Conservation (phyloP, 2,113 vertebrate species). For the Mesoclemmys tuberculata region DNA sequence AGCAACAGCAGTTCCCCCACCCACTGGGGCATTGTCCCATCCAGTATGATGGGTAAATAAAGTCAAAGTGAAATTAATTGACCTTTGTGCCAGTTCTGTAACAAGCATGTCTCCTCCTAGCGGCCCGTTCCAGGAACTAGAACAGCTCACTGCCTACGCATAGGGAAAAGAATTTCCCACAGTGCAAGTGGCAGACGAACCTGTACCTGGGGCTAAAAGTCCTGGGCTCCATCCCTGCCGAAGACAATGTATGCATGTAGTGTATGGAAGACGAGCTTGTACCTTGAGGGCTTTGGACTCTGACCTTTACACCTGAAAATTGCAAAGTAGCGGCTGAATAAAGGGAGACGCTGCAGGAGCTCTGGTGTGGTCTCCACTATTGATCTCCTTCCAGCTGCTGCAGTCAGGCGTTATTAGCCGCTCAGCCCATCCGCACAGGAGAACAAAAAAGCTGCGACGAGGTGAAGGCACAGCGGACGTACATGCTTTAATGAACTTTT, state of each 20-base stretch:
- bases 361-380: background rate
- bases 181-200: background rate
- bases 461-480: background rate
- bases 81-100: background rate
- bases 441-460: background rate
- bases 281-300: background rate
- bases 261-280: background rate
- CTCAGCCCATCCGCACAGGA: background rate
- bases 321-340: background rate
- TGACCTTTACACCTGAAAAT: background rate
- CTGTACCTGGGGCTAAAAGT: background rate
- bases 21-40: background rate
- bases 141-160: background rate
- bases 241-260: background rate
- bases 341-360: background rate
- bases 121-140: background rate
- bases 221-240: too few species aligned
- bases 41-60: background rate
- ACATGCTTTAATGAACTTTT: background rate
- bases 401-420: background rate
- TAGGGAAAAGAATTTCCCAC: background rate
- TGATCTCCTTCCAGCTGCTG: background rate
- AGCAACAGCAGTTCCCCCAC: background rate
- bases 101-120: background rate
- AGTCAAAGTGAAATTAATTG: background rate